These are phyloP conservation scores for Glyphotaelius pellucidus DNA, from an alignment of 2,888 invertebrate species.

Conservation along the genomic window DNA sequence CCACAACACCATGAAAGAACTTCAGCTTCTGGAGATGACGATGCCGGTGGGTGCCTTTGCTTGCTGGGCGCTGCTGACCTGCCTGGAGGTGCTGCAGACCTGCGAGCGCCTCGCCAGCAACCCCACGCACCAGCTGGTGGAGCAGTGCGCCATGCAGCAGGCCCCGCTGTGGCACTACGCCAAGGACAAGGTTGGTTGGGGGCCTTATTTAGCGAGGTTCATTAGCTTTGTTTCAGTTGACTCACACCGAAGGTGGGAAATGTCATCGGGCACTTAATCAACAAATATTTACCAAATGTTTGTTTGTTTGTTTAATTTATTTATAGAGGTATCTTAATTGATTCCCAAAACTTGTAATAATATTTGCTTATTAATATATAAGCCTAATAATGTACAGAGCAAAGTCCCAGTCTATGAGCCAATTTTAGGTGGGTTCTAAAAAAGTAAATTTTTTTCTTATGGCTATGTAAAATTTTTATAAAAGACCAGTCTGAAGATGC, in stretches of 20 bases:
- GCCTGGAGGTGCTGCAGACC: slow-evolving; percentile 90
- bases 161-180: slow-evolving; percentile 93
- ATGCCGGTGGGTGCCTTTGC: slow-evolving; percentile 90
- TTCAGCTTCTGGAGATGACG: slow-evolving; percentile 87
- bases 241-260: neutral
- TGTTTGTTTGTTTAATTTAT: no score
- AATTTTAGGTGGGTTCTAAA: no score
- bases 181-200: slow-evolving; percentile 87
- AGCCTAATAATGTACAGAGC: no score
- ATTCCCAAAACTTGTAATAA: no score
- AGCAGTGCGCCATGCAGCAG: slow-evolving; percentile 89
- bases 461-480: no score
- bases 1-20: slow-evolving; percentile 91
- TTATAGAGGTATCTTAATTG: no score
- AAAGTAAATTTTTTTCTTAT: no score
- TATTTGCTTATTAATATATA: no score
- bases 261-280: no score
- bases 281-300: no score
- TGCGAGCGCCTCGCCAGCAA: slow-evolving; percentile 84
- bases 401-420: no score
- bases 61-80: slow-evolving; percentile 96
- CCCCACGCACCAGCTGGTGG: slow-evolving; percentile 76
- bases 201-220: slow-evolving; percentile 54
- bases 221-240: neutral
- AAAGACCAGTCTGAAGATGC: no score